Base-by-base conservation (phyloP, 2,113 vertebrate genomes). In the Saccopteryx bilineata region DNA sequence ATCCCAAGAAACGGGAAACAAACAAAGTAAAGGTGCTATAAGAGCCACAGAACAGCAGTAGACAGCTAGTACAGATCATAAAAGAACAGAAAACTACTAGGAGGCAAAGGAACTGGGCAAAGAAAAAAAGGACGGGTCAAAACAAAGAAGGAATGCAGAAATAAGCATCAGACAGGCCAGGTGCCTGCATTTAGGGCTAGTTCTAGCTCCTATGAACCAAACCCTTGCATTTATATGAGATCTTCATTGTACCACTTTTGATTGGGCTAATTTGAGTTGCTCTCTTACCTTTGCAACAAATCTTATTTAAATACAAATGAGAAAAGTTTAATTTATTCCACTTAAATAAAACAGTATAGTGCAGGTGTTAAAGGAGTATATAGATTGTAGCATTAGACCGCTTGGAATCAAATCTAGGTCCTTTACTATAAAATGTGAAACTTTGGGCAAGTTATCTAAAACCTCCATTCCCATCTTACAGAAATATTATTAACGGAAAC, bases 251-350 rank as follows among this genome's bases (percentile, higher is more conserved):
- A 50, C 50, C 21, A 12, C 19, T 88, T 75, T 90, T 61, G 9
- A 60, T 10, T 85, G n/a, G 72, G 81, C 76, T 87, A 61, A 23
- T 46, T 63, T 75, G 3, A 61, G 78, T 85, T 90, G 21, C 31
- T 86, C 18, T 87, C 33, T 83, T 54, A 83, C 26, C 21, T 65
- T 87, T 84, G 28, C 50, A 87, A 79, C n/a, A 74, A 91, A 31
- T 87, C 13, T 50, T 60, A 91, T 23, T 93, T 95, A 79, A 87
- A 91, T 83, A 58, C 52, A 95, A 91, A 91, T 5, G 8, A 87
- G 31, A 9, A 90, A 93, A 82, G 33, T 75, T 65, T 75, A 60
- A 65, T 68, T 68, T 21, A 86, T 95, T 90, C 86, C 81, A 87
- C 39, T 63, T 21, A 81, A 92, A 83, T 80, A 23, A 92, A 69